Conservation (phyloP, 2,113 vertebrate genomes). For the Rhinoptilus africanus region DNA sequence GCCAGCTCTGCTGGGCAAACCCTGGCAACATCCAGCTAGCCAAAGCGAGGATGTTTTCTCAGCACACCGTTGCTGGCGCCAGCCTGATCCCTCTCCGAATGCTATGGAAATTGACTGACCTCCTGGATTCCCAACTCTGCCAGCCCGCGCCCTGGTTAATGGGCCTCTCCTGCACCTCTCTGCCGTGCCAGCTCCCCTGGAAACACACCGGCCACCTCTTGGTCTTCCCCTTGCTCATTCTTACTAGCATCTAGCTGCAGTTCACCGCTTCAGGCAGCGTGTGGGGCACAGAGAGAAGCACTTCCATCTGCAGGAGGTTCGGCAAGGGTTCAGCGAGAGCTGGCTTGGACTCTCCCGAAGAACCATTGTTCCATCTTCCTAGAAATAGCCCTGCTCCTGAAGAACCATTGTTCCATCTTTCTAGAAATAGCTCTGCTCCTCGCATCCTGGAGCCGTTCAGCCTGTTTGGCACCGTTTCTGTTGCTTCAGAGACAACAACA, state of each 20-base stretch:
- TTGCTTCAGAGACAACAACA: constrained; percentile 24
- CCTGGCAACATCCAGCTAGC: neutral
- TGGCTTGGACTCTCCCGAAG: neutral
- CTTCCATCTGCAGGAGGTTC: neutral
- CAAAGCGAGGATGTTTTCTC: neutral
- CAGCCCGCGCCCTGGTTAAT: fast-evolving
- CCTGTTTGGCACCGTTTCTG: neutral
- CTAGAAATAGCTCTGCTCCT: neutral
- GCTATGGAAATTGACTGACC: neutral
- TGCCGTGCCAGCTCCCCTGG: neutral
- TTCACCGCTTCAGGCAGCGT: neutral
- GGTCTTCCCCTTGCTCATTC: neutral
- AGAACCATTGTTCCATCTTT: neutral
- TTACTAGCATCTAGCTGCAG: neutral
- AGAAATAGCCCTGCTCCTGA: neutral
- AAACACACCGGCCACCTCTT: neutral
- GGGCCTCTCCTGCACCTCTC: neutral
- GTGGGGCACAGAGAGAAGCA: neutral
- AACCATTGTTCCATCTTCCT: neutral
- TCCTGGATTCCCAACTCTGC: neutral
- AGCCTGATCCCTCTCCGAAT: neutral
- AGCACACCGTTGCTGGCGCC: neutral
- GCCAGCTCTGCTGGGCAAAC: neutral
- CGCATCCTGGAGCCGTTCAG: neutral
- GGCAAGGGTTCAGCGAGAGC: neutral